Base-by-base conservation (phyloP, 2,797 vertebrate genomes). In the Zalophus californianus region DNA sequence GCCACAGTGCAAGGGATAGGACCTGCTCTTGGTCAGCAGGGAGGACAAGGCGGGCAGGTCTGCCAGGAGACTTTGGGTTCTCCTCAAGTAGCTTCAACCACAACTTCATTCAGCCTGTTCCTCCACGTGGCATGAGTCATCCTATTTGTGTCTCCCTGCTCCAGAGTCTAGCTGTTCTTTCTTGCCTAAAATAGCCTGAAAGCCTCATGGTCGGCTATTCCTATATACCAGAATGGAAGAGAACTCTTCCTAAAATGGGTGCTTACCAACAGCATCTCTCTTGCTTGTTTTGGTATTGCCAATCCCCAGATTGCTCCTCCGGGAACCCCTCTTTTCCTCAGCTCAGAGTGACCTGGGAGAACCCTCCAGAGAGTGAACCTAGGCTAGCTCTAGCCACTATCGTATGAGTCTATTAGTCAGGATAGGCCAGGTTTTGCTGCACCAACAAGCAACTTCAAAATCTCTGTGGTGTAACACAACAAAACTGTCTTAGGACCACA, bases 111-210 rank as follows among this genome's bases (percentile, higher is more conserved):
- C 60, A 90, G 41, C 27, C 25, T 80, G 5, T 18, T 94, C 14
- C 21, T 87, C 82, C 27, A 1, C n/a, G 64, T 27, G 41, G 27
- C 54, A 7, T 90, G 93, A 78, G 38, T 58, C 68, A 84, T 87
- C 35, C 5, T 41, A 3, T 73, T 50, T 58, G 20, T 52, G 32
- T 32, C n/a, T 60, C 27, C 14, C 18, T 32, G n/a, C 62, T 89
- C 62, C 54, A 80, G 35, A 80, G n/a, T 85, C 58, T 35, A 82
- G 54, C 41, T 96, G 21, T 10, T 96, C 52, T 88, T 91, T 90
- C 60, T 90, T 73, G 6, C 44, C 56, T 50, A 68, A 91, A 94
- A 89, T 54, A 70, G 18, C 41, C 52, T 12, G 11, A 68, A 58
- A n/a, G 23, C 6, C 29, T 91, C 60, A 13, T 25, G 56, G n/a